phyloP scores from a whole-genome alignment of 2,888 invertebrate species.

The Mesoligia furuncula region DNA sequence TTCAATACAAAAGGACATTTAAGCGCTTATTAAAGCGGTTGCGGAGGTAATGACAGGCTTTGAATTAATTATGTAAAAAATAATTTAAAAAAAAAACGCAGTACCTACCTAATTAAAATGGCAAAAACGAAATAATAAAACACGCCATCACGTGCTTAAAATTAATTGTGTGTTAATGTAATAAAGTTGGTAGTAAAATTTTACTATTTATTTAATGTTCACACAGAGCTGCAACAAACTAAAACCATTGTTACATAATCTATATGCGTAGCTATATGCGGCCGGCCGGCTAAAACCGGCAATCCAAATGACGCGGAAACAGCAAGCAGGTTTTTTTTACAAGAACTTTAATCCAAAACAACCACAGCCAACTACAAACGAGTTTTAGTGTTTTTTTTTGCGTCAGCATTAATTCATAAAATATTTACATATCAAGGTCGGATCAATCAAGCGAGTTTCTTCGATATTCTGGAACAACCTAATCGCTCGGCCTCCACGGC shows the following conservation, averaged over 20 bases:
- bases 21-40: background rate
- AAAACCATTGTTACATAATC: conserved; percentile 6
- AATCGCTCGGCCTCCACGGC: conserved; percentile 6
- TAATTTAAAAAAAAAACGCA: background rate
- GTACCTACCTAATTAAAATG: background rate
- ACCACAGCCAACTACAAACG: background rate
- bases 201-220: background rate
- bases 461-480: conserved; percentile 19
- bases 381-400: conserved; percentile 39
- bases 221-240: background rate
- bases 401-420: conserved; percentile 9
- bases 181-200: background rate
- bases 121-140: background rate
- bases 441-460: conserved; percentile 28
- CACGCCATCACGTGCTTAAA: background rate
- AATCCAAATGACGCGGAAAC: conserved; percentile 12
- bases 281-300: background rate
- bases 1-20: background rate
- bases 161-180: background rate
- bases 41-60: background rate
- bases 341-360: background rate
- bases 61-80: background rate
- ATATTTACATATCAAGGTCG: conserved; percentile 34
- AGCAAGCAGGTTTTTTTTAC: background rate
- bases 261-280: too few relatives aligned